These are phyloP conservation scores for Oscheius sp. DNA, from an alignment of 2,888 invertebrate genomes.

Conservation along the genomic window DNA sequence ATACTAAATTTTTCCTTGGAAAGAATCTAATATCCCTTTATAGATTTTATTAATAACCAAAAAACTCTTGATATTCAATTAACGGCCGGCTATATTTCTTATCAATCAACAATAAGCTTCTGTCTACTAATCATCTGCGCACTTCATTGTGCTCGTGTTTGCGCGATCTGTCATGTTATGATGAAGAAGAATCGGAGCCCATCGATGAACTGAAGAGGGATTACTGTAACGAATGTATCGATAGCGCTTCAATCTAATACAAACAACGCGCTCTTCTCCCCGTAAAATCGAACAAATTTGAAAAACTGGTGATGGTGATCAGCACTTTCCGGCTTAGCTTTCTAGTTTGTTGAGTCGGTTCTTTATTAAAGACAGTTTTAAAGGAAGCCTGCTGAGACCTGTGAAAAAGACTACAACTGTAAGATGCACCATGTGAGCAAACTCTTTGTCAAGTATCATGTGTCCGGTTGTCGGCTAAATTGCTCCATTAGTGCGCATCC, in stretches of 20 bases:
- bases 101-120: background rate
- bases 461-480: constrained; percentile 25
- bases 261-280: constrained; percentile 26
- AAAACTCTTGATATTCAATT: no score
- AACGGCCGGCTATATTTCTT: no score
- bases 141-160: constrained; percentile 28
- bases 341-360: background rate
- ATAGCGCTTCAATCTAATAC: constrained; percentile 29
- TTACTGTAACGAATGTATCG: constrained; percentile 27
- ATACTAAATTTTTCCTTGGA: no score
- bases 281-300: constrained; percentile 11
- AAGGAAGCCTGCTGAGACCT: background rate
- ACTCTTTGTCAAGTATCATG: constrained; percentile 23
- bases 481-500: constrained; percentile 31
- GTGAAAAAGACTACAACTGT: constrained; percentile 3
- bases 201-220: constrained; percentile 27
- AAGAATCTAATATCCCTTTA: no score
- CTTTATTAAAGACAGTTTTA: background rate
- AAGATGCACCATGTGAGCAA: constrained; percentile 16
- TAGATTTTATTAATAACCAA: no score
- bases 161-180: constrained; percentile 30
- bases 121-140: constrained; percentile 9
- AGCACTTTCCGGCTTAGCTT: background rate
- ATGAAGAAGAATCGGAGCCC: constrained; percentile 25
- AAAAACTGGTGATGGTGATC: background rate